phyloP scores from a whole-genome alignment of 1,140 invertebrate genomes.

The Zaprionus ghesquierei region DNA sequence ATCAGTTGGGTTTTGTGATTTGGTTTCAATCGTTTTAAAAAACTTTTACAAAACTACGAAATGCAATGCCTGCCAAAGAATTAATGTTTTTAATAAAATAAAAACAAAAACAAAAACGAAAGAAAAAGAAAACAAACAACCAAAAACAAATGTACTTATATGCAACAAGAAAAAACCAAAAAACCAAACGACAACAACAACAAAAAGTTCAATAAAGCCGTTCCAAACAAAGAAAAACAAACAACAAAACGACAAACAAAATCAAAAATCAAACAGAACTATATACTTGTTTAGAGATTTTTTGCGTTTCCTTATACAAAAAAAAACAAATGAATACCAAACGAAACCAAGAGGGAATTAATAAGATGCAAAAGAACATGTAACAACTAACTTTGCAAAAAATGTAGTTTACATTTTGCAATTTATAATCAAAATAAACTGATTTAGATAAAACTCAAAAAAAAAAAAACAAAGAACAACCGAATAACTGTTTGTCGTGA shows the following conservation, averaged over 20 bases:
- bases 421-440: conserved; percentile 28
- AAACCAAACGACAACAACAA: conserved; percentile 64
- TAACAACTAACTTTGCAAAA: conserved; percentile 16
- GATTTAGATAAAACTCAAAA: conserved; percentile 7
- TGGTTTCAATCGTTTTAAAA: conserved; percentile 54
- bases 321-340: conserved; percentile 31
- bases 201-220: conserved; percentile 82
- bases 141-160: conserved; percentile 69
- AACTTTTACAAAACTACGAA: conserved; percentile 82
- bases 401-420: conserved; percentile 42
- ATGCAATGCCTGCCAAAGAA: conserved; percentile 82
- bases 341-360: conserved; percentile 14
- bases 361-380: not conserved
- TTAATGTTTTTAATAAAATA: conserved; percentile 72
- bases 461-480: conserved; percentile 32
- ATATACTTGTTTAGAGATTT: conserved; percentile 67
- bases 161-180: conserved; percentile 59
- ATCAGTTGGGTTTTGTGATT: conserved; percentile 43
- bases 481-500: conserved; percentile 73
- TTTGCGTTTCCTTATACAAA: conserved; percentile 71
- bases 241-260: conserved; percentile 45
- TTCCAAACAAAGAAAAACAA: conserved; percentile 73
- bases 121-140: conserved; percentile 50
- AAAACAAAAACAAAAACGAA: conserved; percentile 53
- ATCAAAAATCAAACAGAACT: conserved; percentile 57